A percentile compares a stretch with the other conserved stretches of the same genome.
Conservation (phyloP, 2,797 vertebrate genomes). For the Siniperca undulata region DNA sequence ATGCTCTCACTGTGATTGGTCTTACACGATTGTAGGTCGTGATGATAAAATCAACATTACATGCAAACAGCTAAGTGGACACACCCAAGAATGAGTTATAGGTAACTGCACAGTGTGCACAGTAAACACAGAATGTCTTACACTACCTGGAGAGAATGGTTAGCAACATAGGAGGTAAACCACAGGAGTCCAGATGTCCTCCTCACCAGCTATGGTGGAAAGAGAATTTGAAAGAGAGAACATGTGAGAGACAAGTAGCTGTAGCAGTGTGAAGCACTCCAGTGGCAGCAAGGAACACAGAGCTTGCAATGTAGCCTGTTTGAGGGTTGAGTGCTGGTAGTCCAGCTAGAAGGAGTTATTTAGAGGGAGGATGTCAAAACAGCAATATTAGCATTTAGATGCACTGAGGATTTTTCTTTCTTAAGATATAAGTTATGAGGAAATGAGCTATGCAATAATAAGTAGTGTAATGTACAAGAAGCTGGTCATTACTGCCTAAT, state of each 20-base stretch:
- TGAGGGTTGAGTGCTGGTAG: not conserved
- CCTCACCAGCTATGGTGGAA: not conserved
- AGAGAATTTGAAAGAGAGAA: constrained; percentile 1
- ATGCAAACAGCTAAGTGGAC: constrained; percentile 7
- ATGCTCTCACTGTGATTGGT: not conserved
- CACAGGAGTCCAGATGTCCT: constrained; percentile 48
- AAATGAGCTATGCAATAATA: not conserved
- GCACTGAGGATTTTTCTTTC: not conserved
- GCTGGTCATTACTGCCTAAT: not conserved
- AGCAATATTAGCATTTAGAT: constrained; percentile 1
- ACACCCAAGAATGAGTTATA: constrained; percentile 17
- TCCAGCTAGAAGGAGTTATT: constrained; percentile 21
- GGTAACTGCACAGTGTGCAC: not conserved
- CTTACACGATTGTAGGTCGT: constrained; percentile 15
- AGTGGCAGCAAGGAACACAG: constrained; percentile 1
- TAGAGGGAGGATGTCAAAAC: constrained; percentile 14
- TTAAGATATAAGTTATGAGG: not conserved
- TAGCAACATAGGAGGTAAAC: constrained; percentile 49
- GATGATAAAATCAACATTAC: constrained; percentile 31
- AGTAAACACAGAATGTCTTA: constrained; percentile 11
- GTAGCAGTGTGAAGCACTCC: not conserved
- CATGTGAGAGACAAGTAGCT: not conserved
- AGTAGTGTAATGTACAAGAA: not conserved
- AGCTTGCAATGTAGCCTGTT: constrained; percentile 6
- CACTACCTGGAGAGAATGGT: constrained; percentile 33